These are phyloP conservation scores for Maccullochella peelii DNA, from an alignment of 2,113 vertebrate species.

Conservation along the genomic window DNA sequence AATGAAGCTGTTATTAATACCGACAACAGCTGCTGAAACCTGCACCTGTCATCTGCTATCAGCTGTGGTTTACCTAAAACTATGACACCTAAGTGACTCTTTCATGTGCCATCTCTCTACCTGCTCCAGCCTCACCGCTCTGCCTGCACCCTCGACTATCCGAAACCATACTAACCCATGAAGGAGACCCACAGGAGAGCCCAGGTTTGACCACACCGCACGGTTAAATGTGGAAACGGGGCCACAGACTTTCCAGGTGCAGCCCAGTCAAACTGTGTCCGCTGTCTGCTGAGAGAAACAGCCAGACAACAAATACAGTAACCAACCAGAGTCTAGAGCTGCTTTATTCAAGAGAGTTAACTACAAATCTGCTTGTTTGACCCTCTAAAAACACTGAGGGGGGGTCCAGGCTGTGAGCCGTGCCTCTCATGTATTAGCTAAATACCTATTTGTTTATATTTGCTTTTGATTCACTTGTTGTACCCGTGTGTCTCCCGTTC, in stretches of 20 bases:
- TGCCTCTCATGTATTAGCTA: too few species aligned
- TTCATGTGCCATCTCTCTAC: too few species aligned
- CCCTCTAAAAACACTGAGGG: too few species aligned
- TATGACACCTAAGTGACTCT: background rate
- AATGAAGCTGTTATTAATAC: background rate
- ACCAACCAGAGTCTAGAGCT: too few species aligned
- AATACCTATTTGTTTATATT: too few species aligned
- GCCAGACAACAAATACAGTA: too few species aligned
- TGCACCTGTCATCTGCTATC: background rate
- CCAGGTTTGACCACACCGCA: background rate
- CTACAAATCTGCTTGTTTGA: too few species aligned
- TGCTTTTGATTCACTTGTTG: too few species aligned
- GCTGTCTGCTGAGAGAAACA: background rate
- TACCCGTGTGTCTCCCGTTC: too few species aligned
- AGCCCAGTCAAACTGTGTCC: background rate
- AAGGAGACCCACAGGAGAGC: too few species aligned
- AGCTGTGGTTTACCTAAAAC: background rate
- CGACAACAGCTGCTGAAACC: slow-evolving; percentile 1
- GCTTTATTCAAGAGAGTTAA: too few species aligned
- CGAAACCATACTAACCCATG: background rate
- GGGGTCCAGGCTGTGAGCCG: too few species aligned
- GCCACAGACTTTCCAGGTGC: slow-evolving; percentile 2
- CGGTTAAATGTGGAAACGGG: background rate
- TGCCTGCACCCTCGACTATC: background rate
- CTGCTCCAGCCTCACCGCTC: background rate